phyloP scores from a whole-genome alignment of 2,888 invertebrate genomes.

The Lepidocyrtoides sp. region DNA sequence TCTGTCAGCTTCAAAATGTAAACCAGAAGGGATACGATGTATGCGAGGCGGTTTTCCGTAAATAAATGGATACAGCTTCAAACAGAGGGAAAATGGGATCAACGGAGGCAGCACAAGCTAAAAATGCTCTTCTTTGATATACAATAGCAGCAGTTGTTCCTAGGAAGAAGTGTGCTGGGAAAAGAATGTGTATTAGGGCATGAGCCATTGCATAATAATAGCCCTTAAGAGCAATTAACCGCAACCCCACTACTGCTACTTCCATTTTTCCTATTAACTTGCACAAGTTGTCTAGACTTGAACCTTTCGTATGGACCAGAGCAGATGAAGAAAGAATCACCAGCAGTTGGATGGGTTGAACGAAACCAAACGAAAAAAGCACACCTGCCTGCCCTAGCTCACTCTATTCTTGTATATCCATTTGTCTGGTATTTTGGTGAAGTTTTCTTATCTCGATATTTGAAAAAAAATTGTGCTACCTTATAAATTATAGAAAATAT shows the following conservation, averaged over 20 bases:
- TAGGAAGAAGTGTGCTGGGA: neutral
- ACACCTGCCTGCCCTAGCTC: constrained; percentile 68
- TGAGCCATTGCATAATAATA: constrained; percentile 55
- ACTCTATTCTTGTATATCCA: constrained; percentile 49
- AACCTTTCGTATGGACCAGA: neutral
- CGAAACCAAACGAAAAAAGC: constrained; percentile 5
- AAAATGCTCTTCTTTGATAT: neutral
- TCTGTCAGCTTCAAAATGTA: neutral
- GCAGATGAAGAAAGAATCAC: neutral
- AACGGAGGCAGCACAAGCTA: neutral
- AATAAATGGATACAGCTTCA: neutral
- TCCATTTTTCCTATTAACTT: constrained; percentile 28
- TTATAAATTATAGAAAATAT: neutral
- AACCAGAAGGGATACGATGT: neutral
- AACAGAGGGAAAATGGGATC: neutral
- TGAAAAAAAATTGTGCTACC: constrained; percentile 15
- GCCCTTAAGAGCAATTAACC: constrained; percentile 69
- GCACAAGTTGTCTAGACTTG: constrained; percentile 32
- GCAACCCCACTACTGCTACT: constrained; percentile 54
- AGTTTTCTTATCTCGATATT: neutral
- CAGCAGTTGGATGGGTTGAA: constrained; percentile 7
- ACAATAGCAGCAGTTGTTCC: constrained; percentile 30
- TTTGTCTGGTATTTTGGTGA: neutral
- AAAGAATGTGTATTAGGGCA: constrained; percentile 50
- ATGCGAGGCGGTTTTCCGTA: neutral